Evolutionary conservation across 2,113 vertebrate species (phyloP), one percentile per base, ranked within the genome.

Genomic region (Sebastes schlegelii): DNA sequence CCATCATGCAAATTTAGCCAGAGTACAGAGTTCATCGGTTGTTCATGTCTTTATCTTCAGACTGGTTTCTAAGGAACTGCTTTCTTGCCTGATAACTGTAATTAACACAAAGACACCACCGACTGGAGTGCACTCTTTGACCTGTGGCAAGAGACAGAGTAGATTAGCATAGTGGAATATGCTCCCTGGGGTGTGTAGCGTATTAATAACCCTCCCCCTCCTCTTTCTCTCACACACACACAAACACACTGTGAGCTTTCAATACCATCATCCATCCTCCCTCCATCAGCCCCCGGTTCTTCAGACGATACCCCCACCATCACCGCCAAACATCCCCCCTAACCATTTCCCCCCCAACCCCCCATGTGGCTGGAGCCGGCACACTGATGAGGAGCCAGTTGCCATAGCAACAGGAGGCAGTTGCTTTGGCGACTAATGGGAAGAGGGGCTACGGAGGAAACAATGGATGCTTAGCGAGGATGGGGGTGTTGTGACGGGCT

Each of bases 351-450:
- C 34, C 69, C 54, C 71, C 23, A 21, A 12, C 57, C 74, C 61
- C 62, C 79, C 4, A 77, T 45, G 17, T 92, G 86, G 91, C 92
- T 89, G 84, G 76, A 57, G 74, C 62, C 11, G 23, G 3, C 34
- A 74, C 87, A 85, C 84, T 83, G 92, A 87, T 88, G 69, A 84
- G 65, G 84, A 95, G 86, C 73, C 88, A 85, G 95, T 96, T 93
- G 73, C 93, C 93, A 93, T 87, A 92, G 93, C 92, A 94, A 91
- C 88, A 89, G 89, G 87, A 84, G 92, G 65, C 88, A 48, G 96
- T 97, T 96, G 95, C 95, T 95, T 90, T 95, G 92, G 96, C 91
- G 94, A 96, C 95, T 89, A 81, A 87, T 75, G 71, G 83, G 77
- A 82, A 92, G 80, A 85, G 72, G 82, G 86, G 78, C 80, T 87